Percentiles rank a stretch among this genome's conserved stretches.
phyloP scores from a whole-genome alignment of 2,113 vertebrate genomes.

The Rhinopomastus cyanomelas region DNA sequence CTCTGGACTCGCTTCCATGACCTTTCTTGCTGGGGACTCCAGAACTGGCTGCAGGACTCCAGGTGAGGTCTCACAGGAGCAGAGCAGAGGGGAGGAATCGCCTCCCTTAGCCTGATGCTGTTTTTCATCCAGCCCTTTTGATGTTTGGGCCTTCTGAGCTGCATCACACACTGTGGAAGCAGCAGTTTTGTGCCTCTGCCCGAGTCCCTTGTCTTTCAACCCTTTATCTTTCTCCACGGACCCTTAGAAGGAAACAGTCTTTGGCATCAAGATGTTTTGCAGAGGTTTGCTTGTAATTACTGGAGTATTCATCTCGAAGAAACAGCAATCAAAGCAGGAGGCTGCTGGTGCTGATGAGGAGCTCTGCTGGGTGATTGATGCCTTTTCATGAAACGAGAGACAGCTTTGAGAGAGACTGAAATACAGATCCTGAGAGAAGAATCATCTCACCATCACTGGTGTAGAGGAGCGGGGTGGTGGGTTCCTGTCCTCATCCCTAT shows the following conservation, averaged over 20 bases:
- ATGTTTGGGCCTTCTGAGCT: too few relatives aligned
- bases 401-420: background rate
- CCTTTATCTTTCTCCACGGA: background rate
- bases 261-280: background rate
- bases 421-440: background rate
- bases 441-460: accelerated
- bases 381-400: background rate
- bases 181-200: background rate
- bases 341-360: background rate
- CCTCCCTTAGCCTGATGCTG: too few relatives aligned
- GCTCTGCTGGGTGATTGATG: background rate
- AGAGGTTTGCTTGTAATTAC: background rate
- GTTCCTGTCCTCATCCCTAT: background rate
- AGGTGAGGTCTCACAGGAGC: too few relatives aligned
- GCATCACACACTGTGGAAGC: background rate
- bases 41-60: too few relatives aligned
- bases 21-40: too few relatives aligned
- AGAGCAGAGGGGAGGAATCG: too few relatives aligned
- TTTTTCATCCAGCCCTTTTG: too few relatives aligned
- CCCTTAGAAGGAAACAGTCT: background rate
- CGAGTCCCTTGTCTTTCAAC: background rate
- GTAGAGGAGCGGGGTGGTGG: background rate
- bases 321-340: background rate
- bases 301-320: background rate
- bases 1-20: too few relatives aligned